Evolutionary conservation across 2,113 vertebrate genomes (phyloP).

Genomic region (Corythornis cristatus): DNA sequence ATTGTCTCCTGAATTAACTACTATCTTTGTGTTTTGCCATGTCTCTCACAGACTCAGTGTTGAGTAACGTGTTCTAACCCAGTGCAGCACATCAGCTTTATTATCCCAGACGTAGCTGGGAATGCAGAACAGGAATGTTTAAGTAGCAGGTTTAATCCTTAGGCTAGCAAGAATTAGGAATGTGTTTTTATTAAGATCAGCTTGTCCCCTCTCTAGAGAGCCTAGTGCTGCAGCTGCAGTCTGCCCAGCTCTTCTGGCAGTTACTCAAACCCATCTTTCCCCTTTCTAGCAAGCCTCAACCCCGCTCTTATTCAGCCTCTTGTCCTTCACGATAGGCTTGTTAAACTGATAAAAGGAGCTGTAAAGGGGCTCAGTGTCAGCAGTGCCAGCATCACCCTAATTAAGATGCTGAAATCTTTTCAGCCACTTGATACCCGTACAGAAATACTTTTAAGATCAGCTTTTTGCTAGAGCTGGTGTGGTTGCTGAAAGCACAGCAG

Average conservation of each 20-base stretch:
- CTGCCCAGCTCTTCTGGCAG: accelerated
- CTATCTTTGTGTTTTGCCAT: neutral
- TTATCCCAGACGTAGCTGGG: neutral
- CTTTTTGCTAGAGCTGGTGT: neutral
- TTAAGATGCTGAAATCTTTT: neutral
- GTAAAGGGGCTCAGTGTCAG: neutral
- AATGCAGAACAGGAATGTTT: neutral
- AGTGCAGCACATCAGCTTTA: neutral
- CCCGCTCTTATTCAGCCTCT: neutral
- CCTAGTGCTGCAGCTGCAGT: neutral
- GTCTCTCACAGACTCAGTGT: neutral
- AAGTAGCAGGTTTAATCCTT: neutral
- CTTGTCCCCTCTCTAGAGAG: neutral
- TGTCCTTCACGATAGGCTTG: neutral
- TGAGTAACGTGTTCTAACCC: neutral
- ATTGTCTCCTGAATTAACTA: neutral
- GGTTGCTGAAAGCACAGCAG: accelerated
- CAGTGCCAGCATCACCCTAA: neutral
- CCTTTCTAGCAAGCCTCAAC: neutral
- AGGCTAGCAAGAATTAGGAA: neutral
- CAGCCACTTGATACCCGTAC: neutral
- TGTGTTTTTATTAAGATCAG: neutral
- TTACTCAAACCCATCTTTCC: neutral
- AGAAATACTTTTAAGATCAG: neutral
- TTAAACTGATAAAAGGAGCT: neutral